Conservation (phyloP, 2,888 invertebrate species). For the Drosophila pseudotalamancana region DNA sequence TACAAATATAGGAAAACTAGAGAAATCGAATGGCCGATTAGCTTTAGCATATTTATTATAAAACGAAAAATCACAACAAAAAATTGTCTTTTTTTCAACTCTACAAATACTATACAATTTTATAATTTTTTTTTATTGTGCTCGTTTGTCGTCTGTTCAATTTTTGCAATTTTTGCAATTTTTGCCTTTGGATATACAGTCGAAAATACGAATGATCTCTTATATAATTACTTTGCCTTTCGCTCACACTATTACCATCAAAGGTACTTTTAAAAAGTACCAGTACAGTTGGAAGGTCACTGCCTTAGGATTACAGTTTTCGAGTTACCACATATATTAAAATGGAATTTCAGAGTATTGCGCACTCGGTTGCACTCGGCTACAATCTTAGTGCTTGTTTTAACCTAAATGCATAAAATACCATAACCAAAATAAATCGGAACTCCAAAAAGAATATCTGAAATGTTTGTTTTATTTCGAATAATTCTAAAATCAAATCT, state of each 20-base stretch:
- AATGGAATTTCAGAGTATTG: neutral
- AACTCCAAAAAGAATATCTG: constrained; percentile 7
- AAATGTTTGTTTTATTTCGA: neutral
- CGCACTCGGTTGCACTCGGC: too few species aligned
- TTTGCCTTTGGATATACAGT: too few species aligned
- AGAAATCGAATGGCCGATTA: constrained; percentile 54
- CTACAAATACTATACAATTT: constrained; percentile 44
- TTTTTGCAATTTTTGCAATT: too few species aligned
- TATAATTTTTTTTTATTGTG: neutral
- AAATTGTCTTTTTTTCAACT: constrained; percentile 19
- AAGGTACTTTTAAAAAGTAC: too few species aligned
- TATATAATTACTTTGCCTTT: too few species aligned
- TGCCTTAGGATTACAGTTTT: neutral
- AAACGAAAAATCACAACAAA: constrained; percentile 13
- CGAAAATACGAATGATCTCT: too few species aligned
- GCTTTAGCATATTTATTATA: constrained; percentile 69
- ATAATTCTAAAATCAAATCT: too few species aligned
- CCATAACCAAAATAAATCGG: constrained; percentile 34
- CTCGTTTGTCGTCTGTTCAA: too few species aligned
- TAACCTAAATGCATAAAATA: constrained; percentile 36
- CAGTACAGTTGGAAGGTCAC: constrained; percentile 1
- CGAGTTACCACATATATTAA: neutral
- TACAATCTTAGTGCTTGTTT: constrained; percentile 19
- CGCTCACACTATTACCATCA: too few species aligned
- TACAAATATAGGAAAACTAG: constrained; percentile 37